Conservation (phyloP, 2,113 vertebrate species). For the Monopterus albus region DNA sequence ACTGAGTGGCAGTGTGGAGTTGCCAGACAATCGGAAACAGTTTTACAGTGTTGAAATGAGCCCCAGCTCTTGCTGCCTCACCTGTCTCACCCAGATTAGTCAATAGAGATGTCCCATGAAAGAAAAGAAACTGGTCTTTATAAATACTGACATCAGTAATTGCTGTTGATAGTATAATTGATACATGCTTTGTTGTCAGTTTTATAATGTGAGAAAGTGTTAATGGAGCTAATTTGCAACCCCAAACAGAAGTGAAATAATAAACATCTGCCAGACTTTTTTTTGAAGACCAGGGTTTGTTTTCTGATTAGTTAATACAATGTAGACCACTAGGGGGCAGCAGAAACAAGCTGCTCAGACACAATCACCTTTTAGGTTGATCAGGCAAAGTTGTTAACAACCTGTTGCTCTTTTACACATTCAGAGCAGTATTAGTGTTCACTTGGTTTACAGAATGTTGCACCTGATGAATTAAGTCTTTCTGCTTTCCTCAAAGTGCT, state of each 20-base stretch:
- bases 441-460: too few relatives aligned
- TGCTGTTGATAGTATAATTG: conserved; percentile 5
- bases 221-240: neutral
- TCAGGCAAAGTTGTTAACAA: too few relatives aligned
- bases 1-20: conserved; percentile 37
- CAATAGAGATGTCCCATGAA: neutral
- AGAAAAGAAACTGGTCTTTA: neutral
- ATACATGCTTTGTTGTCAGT: neutral
- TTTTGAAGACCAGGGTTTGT: too few relatives aligned
- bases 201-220: neutral
- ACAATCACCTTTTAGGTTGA: too few relatives aligned
- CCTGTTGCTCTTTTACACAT: too few relatives aligned
- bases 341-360: too few relatives aligned
- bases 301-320: too few relatives aligned
- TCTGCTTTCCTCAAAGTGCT: neutral
- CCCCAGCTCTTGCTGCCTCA: neutral
- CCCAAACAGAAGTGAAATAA: neutral
- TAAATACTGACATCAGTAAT: neutral
- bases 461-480: too few relatives aligned
- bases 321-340: too few relatives aligned
- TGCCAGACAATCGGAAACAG: neutral
- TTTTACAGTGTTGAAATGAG: neutral
- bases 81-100: neutral
- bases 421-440: too few relatives aligned
- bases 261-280: neutral